Conservation (phyloP, 2,113 vertebrate species). For the Mormyrus iriodes region DNA sequence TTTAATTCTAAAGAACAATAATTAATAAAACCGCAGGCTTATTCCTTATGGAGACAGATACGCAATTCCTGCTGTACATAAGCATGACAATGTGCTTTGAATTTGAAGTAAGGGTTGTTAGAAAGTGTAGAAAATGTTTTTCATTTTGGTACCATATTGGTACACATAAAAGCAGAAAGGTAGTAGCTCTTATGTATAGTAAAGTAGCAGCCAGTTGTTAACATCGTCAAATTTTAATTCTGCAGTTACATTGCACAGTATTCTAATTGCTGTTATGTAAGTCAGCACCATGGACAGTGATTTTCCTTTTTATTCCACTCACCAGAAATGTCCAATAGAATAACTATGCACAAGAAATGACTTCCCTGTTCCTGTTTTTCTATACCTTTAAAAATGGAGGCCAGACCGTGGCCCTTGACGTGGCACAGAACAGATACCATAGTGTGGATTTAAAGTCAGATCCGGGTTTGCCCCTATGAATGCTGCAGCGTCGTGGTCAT, state of each 20-base stretch:
- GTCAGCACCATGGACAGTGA: constrained; percentile 13
- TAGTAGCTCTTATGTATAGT: neutral
- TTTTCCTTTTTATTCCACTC: neutral
- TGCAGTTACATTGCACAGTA: no score
- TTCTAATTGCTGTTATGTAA: neutral
- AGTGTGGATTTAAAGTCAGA: neutral
- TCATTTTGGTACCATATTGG: neutral
- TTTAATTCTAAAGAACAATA: constrained; percentile 10
- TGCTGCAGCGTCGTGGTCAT: neutral
- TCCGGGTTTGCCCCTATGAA: neutral
- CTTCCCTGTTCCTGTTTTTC: neutral
- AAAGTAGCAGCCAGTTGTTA: neutral
- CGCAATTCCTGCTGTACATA: neutral
- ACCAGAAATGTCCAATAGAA: neutral
- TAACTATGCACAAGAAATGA: no score
- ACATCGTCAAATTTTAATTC: neutral
- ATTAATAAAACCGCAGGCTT: neutral
- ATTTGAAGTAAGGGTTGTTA: neutral
- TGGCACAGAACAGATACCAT: neutral
- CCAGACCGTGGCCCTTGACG: neutral
- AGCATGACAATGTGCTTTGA: neutral
- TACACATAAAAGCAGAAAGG: neutral
- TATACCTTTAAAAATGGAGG: neutral
- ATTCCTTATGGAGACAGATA: neutral
- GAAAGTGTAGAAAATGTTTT: neutral